Conservation (phyloP, 2,888 invertebrate species). For the Eudasyphora cyanicolor region DNA sequence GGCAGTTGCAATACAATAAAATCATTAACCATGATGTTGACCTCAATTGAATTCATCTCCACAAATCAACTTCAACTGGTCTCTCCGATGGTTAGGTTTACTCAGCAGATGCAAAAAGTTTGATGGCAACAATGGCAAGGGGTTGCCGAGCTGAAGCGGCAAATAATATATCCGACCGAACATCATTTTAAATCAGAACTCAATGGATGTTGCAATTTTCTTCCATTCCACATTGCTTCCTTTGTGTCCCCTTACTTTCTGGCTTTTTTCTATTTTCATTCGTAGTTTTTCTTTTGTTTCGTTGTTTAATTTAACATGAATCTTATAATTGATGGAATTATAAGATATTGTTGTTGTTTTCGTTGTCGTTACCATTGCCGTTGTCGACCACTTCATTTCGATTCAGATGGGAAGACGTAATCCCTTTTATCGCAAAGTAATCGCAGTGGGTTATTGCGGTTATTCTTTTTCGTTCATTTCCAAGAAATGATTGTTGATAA, state of each 20-base stretch:
- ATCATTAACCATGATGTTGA: slow-evolving; percentile 53
- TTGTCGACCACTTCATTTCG: slow-evolving; percentile 20
- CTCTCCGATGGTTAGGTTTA: slow-evolving; percentile 52
- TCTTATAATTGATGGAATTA: slow-evolving; percentile 62
- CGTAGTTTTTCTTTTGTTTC: slow-evolving; percentile 35
- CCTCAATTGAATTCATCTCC: slow-evolving; percentile 63
- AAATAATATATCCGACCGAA: slow-evolving; percentile 31
- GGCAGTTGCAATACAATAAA: slow-evolving; percentile 25
- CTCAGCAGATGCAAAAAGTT: slow-evolving; percentile 47
- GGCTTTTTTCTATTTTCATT: not conserved
- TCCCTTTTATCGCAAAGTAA: slow-evolving; percentile 6
- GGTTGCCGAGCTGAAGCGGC: slow-evolving; percentile 1
- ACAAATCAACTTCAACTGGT: slow-evolving; percentile 59
- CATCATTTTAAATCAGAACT: slow-evolving; percentile 50
- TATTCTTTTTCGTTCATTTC: not conserved
- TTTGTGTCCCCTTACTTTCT: slow-evolving; percentile 29
- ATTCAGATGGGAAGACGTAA: slow-evolving; percentile 2
- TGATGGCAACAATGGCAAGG: slow-evolving; percentile 44
- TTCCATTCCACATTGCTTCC: slow-evolving; percentile 50
- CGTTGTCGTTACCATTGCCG: too few relatives aligned
- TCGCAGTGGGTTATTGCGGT: slow-evolving; percentile 22
- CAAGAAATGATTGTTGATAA: slow-evolving; percentile 7
- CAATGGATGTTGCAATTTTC: slow-evolving; percentile 58
- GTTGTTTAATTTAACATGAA: slow-evolving; percentile 35
- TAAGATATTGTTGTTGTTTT: slow-evolving; percentile 33